Evolutionary conservation across 2,888 invertebrate genomes (phyloP), one percentile per base, ranked within the genome.

Genomic region (Brenthis ino): DNA sequence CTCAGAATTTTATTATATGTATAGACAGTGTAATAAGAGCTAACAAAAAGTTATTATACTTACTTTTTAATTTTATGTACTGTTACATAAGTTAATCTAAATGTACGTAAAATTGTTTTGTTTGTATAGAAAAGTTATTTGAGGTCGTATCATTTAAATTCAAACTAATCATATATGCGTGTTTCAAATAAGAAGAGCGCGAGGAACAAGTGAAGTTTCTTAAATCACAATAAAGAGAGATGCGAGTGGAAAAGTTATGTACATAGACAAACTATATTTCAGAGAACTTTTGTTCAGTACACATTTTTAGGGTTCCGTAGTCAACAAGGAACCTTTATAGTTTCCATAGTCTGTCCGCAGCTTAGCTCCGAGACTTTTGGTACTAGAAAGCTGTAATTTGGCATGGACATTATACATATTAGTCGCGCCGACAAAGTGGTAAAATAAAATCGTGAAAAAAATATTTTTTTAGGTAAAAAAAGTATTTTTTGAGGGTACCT

Each of bases 161-260:
- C 47, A 37, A 65, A 58, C 48, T 56, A 55, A 51, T 61, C 43
- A 67, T 61, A 58, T 61, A 65, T 67, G 64, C 69, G 60, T 72
- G 64, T 65, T 57, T 65, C 54, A 70, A 48, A 57, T 68, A 57
- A 72, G 61, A 65, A 65, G 56, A 65, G 53, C 65, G 63, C 24
- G 53, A 64, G 64, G 28, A 67, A 67, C 63, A 65, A 58, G 50
- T 65, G 50, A 65, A 65, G 61, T 68, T 68, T 70, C 57, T 54
- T 57, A 63, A 71, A 71, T 65, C 57, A 68, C 65, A 68, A 68
- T 65, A 65, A 65, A 67, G 54, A 66, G 71, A 51, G 63, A 67
- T 69, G 64, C 67, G 70, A 68, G 68, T 54, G 24, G 51, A 58
- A 70, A 68, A 68, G 61, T 63, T 57, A 68, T 65, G 66, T 68